Evolutionary conservation across 2,888 invertebrate species (phyloP).

Genomic region (Agonum fuliginosum): DNA sequence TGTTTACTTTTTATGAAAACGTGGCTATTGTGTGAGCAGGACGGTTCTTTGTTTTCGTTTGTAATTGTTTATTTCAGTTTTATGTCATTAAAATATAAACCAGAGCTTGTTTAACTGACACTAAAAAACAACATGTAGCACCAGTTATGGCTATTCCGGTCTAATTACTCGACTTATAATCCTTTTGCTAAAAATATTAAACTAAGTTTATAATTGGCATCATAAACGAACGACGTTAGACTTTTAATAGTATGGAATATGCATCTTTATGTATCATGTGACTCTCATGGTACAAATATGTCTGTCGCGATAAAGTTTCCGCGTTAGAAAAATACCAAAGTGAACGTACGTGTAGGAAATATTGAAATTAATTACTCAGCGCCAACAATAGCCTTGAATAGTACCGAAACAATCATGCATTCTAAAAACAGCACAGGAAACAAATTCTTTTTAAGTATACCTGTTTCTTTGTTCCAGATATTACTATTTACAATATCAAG

Average conservation of each 20-base stretch:
- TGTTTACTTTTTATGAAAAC: constrained; percentile 31
- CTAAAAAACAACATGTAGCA: constrained; percentile 1
- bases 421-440: constrained; percentile 22
- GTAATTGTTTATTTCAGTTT: constrained; percentile 26
- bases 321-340: constrained; percentile 3
- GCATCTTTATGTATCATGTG: not conserved
- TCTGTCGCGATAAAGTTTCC: constrained; percentile 14
- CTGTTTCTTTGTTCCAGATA: constrained; percentile 49
- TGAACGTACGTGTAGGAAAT: constrained; percentile 19
- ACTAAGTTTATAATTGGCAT: not conserved
- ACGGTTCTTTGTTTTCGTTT: constrained; percentile 20
- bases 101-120: not conserved
- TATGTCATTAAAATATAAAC: constrained; percentile 11
- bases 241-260: too few species aligned
- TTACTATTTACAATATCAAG: constrained; percentile 56
- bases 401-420: constrained; percentile 9
- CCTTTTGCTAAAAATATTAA: not conserved
- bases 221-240: not conserved
- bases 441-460: constrained; percentile 3
- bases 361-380: constrained; percentile 19
- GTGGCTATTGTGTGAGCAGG: not conserved
- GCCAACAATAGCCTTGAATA: not conserved
- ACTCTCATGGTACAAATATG: too few species aligned
- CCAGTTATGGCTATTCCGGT: not conserved
- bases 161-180: constrained; percentile 1